phyloP scores from a whole-genome alignment of 35 echinoderm and acorn worm species.

The Holothuria glaberrima region DNA sequence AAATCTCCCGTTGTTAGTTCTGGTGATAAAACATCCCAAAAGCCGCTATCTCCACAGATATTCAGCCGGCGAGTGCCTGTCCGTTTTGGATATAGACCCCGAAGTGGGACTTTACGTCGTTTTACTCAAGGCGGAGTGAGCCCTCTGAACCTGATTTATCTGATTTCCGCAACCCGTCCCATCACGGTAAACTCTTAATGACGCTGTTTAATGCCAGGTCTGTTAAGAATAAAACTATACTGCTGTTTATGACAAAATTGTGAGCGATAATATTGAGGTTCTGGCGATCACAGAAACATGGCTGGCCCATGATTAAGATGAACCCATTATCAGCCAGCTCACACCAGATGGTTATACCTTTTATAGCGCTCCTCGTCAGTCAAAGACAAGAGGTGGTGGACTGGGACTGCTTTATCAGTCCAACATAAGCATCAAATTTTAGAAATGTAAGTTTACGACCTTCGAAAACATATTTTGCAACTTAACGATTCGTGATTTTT shows the following conservation, averaged over 20 bases:
- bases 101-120: no score
- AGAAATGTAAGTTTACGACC: neutral
- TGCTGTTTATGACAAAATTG: conserved; percentile 16
- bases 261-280: conserved; percentile 1
- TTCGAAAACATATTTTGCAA: neutral
- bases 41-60: no score
- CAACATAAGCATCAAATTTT: conserved; percentile 26
- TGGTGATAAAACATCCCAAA: no score
- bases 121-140: no score
- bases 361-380: conserved; percentile 1
- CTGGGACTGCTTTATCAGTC: conserved; percentile 19
- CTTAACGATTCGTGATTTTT: no score
- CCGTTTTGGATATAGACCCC: no score
- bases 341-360: conserved; percentile 36
- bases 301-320: conserved; percentile 32
- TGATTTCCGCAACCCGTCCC: no score
- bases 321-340: neutral
- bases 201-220: conserved; percentile 1
- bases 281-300: conserved; percentile 26
- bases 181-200: neutral
- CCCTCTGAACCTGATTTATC: no score
- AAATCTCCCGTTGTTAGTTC: neutral
- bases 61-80: no score
- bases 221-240: conserved; percentile 25
- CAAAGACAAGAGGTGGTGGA: conserved; percentile 17